Evolutionary conservation across 2,888 invertebrate species (phyloP), one percentile per base, ranked within the genome.

Genomic region (Himalopsyche kuldschensis): DNA sequence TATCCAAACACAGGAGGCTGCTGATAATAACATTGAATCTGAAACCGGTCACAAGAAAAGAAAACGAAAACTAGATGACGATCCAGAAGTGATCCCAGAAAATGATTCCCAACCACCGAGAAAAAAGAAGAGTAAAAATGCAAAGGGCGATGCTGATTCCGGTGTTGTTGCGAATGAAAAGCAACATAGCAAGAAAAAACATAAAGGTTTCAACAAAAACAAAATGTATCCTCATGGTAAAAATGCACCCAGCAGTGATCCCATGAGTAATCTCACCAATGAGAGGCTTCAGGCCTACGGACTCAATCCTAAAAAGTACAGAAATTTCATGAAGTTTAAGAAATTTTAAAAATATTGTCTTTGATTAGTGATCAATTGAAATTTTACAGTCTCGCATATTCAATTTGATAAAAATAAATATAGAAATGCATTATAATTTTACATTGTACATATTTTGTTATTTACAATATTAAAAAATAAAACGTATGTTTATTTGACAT

Each of bases 231-330:
- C 31, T 75, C 35, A 87, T 47, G 87, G 87, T 81, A 87, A 88
- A 87, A 87, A 87, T 80, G 87, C 87, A 86, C 10, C 55, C 5
- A 86, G 88, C 80, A 87, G 76, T 87, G 88, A 88, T 87, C 90
- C 90, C 10, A 87, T 91, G 27, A 88, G 87, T 47, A 90, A 90
- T 80, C 88, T 96, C 32, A 94, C 96, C 2, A 96, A 97, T 89
- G 95, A 96, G 86, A 93, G 99, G 86, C 91, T 99, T 10, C 94
- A 95, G 88, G 98, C 98, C 0, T 99, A 97, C 89, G 98, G 98
- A 81, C 93, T 98, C 55, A 98, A 97, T 91, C 97, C 97, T 0
- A 97, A 96, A 88, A 97, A 97, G 89, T 97, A 95, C 88, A 95
- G 94, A 88, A 95, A 95, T 88, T 95, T 95, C 89, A 90, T 95